Evolutionary conservation across 2,888 invertebrate species (phyloP).

Genomic region (Drosophila infuscata): DNA sequence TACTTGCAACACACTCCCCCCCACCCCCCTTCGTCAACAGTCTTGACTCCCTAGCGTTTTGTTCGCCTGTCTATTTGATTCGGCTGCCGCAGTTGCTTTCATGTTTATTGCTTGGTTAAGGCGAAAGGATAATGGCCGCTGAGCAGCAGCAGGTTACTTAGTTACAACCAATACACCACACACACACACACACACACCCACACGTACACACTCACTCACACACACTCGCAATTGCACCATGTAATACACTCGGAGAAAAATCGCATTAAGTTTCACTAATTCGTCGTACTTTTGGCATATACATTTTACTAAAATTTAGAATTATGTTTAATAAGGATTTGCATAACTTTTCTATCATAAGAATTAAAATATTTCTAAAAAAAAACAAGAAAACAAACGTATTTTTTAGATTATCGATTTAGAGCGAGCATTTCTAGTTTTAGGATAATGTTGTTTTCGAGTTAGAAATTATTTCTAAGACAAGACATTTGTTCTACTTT

Average conservation of each 20-base stretch:
- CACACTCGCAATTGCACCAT: not conserved
- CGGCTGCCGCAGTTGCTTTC: slow-evolving; percentile 76
- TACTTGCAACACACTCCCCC: not conserved
- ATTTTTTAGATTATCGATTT: too few species aligned
- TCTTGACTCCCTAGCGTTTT: slow-evolving; percentile 17
- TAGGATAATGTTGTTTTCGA: too few species aligned
- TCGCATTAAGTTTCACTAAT: not conserved
- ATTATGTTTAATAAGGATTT: too few species aligned
- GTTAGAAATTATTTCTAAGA: not conserved
- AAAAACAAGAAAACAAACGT: too few species aligned
- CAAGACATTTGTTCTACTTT: slow-evolving; percentile 6
- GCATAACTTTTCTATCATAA: too few species aligned
- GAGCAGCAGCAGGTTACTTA: slow-evolving; percentile 52
- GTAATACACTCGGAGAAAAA: not conserved
- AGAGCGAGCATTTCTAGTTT: too few species aligned
- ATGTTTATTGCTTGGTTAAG: slow-evolving; percentile 81
- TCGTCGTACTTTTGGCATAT: not conserved
- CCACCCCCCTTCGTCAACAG: not conserved
- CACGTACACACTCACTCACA: not conserved
- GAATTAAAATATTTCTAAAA: too few species aligned
- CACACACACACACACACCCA: slow-evolving; percentile 1
- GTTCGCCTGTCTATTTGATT: slow-evolving; percentile 57
- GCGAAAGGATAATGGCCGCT: slow-evolving; percentile 71
- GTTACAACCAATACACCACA: slow-evolving; percentile 20
- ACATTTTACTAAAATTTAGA: too few species aligned